phyloP scores from a whole-genome alignment of 2,888 invertebrate genomes.

The Lypha dubia region DNA sequence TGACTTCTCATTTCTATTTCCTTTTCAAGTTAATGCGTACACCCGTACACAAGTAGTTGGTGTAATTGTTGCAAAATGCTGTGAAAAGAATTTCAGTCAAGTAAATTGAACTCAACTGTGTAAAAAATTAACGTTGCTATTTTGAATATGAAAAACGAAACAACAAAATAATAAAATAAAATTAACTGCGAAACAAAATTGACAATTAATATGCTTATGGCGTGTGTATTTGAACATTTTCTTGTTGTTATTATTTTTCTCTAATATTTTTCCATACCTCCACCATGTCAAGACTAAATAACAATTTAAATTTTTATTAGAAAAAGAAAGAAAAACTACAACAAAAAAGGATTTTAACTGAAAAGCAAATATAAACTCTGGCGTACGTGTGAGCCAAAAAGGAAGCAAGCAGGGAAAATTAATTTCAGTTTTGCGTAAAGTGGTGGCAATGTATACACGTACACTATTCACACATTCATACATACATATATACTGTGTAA shows the following conservation, averaged over 20 bases:
- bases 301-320: conserved; percentile 45
- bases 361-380: not conserved
- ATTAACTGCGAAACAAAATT: conserved; percentile 62
- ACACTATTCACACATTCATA: too few species aligned
- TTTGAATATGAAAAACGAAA: conserved; percentile 19
- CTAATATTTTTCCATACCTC: not conserved
- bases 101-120: conserved; percentile 46
- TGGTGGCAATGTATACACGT: not conserved
- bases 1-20: conserved; percentile 20
- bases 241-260: not conserved
- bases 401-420: not conserved
- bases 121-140: conserved; percentile 46
- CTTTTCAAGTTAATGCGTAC: not conserved
- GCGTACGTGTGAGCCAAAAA: not conserved
- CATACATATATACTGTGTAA: conserved; percentile 53
- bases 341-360: conserved; percentile 34
- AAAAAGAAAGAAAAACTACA: too few species aligned
- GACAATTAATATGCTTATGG: conserved; percentile 72
- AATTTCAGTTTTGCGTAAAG: conserved; percentile 27
- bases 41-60: conserved; percentile 4
- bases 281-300: conserved; percentile 26
- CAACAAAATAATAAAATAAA: conserved; percentile 14
- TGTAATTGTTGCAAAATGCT: conserved; percentile 30
- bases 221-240: conserved; percentile 60
- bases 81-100: conserved; percentile 34